Evolutionary conservation across 2,797 vertebrate species (phyloP).

Genomic region (Rhinogobio ventralis): DNA sequence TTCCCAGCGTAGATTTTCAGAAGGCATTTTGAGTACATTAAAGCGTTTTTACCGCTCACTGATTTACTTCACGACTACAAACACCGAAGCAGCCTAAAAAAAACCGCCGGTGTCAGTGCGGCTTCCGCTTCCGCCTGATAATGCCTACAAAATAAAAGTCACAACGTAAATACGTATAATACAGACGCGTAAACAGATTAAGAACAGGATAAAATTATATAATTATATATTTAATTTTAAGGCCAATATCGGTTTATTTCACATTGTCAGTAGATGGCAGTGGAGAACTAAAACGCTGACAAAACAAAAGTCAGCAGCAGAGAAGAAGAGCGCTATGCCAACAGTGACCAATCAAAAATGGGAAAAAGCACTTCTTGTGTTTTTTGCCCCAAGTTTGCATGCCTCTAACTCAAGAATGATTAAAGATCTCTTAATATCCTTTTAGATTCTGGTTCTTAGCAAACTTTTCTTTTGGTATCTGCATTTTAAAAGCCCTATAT

Average conservation of each 20-base stretch:
- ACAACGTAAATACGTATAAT: not conserved
- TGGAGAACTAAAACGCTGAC: not conserved
- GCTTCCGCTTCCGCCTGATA: not conserved
- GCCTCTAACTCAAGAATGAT: too few relatives aligned
- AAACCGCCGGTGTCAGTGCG: not conserved
- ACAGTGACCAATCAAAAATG: too few relatives aligned
- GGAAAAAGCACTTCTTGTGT: too few relatives aligned
- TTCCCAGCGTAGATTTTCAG: constrained; percentile 72
- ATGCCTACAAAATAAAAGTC: constrained; percentile 47
- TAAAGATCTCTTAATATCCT: too few relatives aligned
- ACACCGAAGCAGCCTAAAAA: not conserved
- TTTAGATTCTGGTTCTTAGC: too few relatives aligned
- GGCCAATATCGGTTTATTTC: too few relatives aligned
- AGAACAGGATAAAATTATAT: not conserved
- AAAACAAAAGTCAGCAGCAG: not conserved
- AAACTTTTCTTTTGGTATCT: too few relatives aligned
- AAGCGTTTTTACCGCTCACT: not conserved
- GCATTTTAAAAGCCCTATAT: too few relatives aligned
- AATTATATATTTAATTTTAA: not conserved
- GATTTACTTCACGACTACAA: not conserved
- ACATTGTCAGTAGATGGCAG: constrained; percentile 7
- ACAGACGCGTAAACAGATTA: not conserved
- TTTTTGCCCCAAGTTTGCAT: too few relatives aligned
- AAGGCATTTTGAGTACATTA: constrained; percentile 67
- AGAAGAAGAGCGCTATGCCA: constrained; percentile 24